Percentiles rank a stretch among this genome's conserved stretches.
These are phyloP conservation scores for Temnothorax nylanderi DNA, from an alignment of 1,140 invertebrate species.

Conservation along the genomic window DNA sequence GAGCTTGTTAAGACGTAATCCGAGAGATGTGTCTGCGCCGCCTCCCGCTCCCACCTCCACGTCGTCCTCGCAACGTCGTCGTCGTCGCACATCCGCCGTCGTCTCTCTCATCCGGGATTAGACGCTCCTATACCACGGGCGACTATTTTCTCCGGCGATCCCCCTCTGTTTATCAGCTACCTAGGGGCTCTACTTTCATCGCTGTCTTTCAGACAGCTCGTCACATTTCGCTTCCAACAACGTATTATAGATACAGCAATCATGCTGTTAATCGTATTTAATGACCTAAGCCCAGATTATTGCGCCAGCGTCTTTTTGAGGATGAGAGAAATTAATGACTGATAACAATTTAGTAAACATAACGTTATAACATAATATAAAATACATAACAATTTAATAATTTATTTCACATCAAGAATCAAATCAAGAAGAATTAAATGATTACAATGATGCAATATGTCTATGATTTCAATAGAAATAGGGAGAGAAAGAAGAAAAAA, in stretches of 20 bases:
- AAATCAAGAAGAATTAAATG: background rate
- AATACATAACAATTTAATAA: background rate
- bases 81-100: conserved; percentile 69
- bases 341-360: background rate
- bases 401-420: background rate
- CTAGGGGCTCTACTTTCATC: conserved; percentile 13
- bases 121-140: conserved; percentile 71
- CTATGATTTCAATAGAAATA: background rate
- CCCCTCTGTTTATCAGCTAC: conserved; percentile 72
- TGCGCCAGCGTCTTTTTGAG: background rate
- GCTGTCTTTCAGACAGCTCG: background rate
- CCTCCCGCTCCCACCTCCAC: conserved; percentile 72
- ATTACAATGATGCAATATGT: background rate
- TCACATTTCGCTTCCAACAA: conserved; percentile 12
- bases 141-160: conserved; percentile 79
- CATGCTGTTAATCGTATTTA: background rate
- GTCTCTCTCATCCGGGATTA: conserved; percentile 81
- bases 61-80: conserved; percentile 54
- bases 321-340: background rate
- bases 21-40: conserved; percentile 82
- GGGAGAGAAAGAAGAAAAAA: background rate
- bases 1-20: conserved; percentile 86
- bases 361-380: background rate
- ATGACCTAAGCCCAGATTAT: conserved; percentile 12
- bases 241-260: background rate